Evolutionary conservation across 2,113 vertebrate species (phyloP).

Genomic region (Arizona elegans): DNA sequence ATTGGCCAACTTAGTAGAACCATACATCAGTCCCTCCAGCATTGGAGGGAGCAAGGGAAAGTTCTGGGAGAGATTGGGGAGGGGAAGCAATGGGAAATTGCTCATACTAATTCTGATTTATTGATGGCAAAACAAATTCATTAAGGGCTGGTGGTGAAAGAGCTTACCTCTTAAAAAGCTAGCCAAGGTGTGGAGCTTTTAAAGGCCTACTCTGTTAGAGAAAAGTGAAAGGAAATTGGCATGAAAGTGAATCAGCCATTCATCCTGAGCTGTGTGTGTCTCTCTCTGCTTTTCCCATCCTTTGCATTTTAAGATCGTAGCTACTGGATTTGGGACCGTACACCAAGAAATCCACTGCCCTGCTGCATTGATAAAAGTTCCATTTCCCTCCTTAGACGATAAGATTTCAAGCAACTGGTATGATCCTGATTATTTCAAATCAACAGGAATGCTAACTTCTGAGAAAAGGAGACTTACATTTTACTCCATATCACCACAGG

Average conservation of each 20-base stretch:
- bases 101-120: conserved; percentile 21
- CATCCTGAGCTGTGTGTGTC: background rate
- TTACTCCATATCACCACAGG: background rate
- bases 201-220: conserved; percentile 18
- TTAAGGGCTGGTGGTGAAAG: conserved; percentile 7
- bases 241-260: background rate
- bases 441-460: background rate
- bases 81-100: background rate
- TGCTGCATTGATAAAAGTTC: background rate
- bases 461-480: background rate
- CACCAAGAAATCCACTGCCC: background rate
- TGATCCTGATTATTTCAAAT: background rate
- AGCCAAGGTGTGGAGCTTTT: conserved; percentile 17
- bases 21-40: conserved; percentile 5
- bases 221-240: conserved; percentile 27
- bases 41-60: background rate
- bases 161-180: conserved; percentile 18
- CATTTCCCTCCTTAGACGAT: background rate
- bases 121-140: conserved; percentile 36
- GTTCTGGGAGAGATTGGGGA: background rate
- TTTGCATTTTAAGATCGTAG: conserved; percentile 3
- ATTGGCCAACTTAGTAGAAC: conserved; percentile 1
- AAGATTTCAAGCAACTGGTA: background rate
- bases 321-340: background rate
- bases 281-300: background rate